Evolutionary conservation across 1,140 invertebrate species (phyloP), one percentile per base, ranked within the genome.

Genomic region (Bombus soroeensis): DNA sequence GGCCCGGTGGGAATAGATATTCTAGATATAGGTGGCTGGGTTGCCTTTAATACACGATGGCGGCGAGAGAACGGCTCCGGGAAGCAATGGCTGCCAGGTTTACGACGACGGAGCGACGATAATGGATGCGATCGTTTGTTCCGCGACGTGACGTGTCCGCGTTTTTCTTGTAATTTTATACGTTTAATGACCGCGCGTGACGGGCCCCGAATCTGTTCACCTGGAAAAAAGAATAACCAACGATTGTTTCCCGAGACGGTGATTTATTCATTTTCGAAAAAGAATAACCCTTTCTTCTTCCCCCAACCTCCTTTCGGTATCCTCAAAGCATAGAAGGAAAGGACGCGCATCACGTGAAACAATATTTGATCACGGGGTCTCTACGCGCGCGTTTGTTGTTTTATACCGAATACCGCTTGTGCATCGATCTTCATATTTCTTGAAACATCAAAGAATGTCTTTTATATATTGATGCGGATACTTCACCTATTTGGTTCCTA

Each of bases 81-180:
- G 79, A 83, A 13, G 80, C 80, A 70, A 76, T 70, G 85, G 71
- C 85, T 64, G 41, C 73, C 80, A 73, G 62, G 73, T 89, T 89
- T 89, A 89, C 85, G 88, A 85, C 83, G 57, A 85, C 83, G 57
- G 53, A 66, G 59, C 77, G 83, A 81, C 57, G 83, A 78, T 90
- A 90, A 87, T 89, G 81, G 76, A 83, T 85, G 82, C 88, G 88
- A 89, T 89, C 88, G 88, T 89, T 89, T 89, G 76, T 89, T 75
- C 84, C 34, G 73, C 57, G 66, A 66, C 76, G 85, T 80, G 88
- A 89, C 88, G 57, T 77, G 81, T 89, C 84, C 81, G 47, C 88
- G 76, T 89, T 89, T 89, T 87, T 89, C 85, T 87, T 81, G 59
- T 64, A 77, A 78, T 86, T 89, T 89, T 87, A 89, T 87, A 83